phyloP scores from a whole-genome alignment of 2,797 vertebrate species.

The Gymnoscopelus microlampas region DNA sequence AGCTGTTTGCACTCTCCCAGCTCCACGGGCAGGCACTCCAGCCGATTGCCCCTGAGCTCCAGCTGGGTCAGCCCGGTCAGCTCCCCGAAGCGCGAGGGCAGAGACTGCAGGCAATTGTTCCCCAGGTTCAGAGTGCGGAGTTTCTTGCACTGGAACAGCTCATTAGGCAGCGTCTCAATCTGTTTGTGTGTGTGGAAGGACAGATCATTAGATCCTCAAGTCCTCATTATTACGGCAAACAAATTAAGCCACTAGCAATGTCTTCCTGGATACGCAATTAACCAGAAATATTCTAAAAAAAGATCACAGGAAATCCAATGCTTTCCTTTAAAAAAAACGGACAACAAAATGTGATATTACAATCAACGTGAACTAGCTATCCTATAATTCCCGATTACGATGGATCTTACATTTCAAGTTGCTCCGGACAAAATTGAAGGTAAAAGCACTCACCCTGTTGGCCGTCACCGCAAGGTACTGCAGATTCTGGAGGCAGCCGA shows the following conservation, averaged over 20 bases:
- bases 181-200: conserved; percentile 53
- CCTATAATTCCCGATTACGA: no score
- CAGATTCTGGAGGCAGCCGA: conserved; percentile 93
- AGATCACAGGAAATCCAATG: no score
- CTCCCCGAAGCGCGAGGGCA: conserved; percentile 96
- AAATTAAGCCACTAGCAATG: not conserved
- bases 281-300: not conserved
- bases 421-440: not conserved
- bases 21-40: conserved; percentile 97
- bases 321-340: no score
- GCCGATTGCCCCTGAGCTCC: conserved; percentile 93
- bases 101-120: conserved; percentile 92
- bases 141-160: conserved; percentile 98
- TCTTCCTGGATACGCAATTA: not conserved
- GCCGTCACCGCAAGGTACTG: conserved; percentile 96
- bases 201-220: not conserved
- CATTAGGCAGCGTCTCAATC: conserved; percentile 95
- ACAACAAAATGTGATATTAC: no score
- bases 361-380: no score
- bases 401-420: no score
- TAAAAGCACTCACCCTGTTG: conserved; percentile 84
- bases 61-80: conserved; percentile 92
- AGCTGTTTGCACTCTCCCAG: conserved; percentile 94
- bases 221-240: conserved; percentile 4
- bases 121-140: conserved; percentile 94